Base-by-base conservation (phyloP, 2,888 invertebrate genomes). In the Cancer borealis region DNA sequence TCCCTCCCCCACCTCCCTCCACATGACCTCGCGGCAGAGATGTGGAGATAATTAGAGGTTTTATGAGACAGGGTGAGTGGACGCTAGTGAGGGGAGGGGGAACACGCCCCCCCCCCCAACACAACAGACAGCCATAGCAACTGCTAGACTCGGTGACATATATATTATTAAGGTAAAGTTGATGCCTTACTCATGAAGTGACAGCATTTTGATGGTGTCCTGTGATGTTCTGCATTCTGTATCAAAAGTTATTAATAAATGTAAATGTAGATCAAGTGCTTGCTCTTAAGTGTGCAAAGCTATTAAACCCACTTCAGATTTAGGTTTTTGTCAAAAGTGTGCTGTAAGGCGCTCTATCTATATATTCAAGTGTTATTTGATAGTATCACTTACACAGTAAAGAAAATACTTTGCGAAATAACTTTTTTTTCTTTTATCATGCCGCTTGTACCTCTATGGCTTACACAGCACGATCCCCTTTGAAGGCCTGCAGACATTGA, bases 1-100 rank as follows among this genome's bases (percentile, higher is more conserved):
- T 10, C 12, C 79, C 66, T 21, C 66, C 66, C 30, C 30, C 79
- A 8, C 79, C 30, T 26, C 12, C 79, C 79, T 79, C 30, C 79
- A 79, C 26, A 79, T 79, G 79, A 79, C 79, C 79, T 79, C 79
- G 79, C 79, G 30, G 79, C 79, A 79, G 79, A 79, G 79, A 79
- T 79, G 79, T 79, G 79, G 79, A 79, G 79, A 79, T 79, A 79
- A 79, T 79, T 79, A 79, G 79, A 79, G 79, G 79, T 79, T 79
- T 79, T 79, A 79, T 79, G 79, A 79, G 79, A 30, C 79, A 79
- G 79, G 79, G 30, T 26, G 79, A 79, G 79, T 79, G 79, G 79
- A 79, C 79, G 79, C 26, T 30, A 79, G 79, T 79, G 30, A 79
- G 79, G 30, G 30, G 79, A 79, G 79, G 30, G 79, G 21, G 79